Evolutionary conservation across 2,113 vertebrate genomes (phyloP).

Genomic region (Anseranas semipalmata): DNA sequence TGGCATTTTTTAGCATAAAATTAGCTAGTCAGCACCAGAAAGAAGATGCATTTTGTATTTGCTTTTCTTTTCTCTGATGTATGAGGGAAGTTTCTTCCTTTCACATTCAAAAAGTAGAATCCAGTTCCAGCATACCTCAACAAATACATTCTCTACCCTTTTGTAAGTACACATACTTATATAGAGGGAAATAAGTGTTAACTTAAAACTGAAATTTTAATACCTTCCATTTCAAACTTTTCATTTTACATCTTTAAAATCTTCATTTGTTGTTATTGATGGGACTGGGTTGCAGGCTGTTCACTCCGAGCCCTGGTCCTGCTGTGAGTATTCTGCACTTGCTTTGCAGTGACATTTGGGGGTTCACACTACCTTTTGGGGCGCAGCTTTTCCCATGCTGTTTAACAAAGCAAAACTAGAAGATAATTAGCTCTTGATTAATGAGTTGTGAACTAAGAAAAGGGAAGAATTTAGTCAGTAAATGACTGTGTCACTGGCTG

Average conservation of each 20-base stretch:
- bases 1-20: not conserved
- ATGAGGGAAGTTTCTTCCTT: not conserved
- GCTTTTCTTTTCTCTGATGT: not conserved
- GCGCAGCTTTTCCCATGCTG: not conserved
- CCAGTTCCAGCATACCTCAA: not conserved
- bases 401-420: not conserved
- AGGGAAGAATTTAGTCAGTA: not conserved
- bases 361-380: not conserved
- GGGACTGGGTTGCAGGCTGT: not conserved
- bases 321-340: not conserved
- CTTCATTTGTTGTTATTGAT: not conserved
- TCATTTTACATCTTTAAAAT: not conserved
- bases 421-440: not conserved
- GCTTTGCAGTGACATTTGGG: not conserved
- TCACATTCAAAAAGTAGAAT: not conserved
- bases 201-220: not conserved
- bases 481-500: not conserved
- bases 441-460: not conserved
- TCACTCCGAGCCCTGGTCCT: not conserved
- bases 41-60: fast-evolving
- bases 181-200: not conserved
- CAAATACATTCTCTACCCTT: not conserved
- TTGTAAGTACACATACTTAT: fast-evolving
- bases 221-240: not conserved
- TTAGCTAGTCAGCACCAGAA: not conserved